Conservation (phyloP, 2,113 vertebrate genomes). For the Trogon melanurus region DNA sequence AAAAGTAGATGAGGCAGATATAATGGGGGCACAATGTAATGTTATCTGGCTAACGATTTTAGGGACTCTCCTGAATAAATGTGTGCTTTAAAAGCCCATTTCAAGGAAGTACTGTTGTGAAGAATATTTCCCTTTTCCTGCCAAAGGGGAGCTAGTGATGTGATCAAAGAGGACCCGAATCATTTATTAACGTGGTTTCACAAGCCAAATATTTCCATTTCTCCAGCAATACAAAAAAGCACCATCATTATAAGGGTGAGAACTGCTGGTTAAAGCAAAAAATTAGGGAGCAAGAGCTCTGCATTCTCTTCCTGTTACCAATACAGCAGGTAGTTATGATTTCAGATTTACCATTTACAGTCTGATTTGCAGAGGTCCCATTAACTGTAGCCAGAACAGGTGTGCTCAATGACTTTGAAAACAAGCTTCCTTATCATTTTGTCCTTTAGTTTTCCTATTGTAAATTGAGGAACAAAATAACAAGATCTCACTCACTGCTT, state of each 20-base stretch:
- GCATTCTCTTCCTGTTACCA: not conserved
- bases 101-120: not conserved
- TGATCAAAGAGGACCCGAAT: not conserved
- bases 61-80: not conserved
- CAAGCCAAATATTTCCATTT: not conserved
- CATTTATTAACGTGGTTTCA: not conserved
- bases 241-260: not conserved
- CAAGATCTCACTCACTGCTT: not conserved
- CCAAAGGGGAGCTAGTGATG: not conserved
- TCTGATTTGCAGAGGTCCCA: not conserved
- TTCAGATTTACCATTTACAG: not conserved
- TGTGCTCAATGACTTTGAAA: not conserved
- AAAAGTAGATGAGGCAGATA: constrained; percentile 24
- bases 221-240: not conserved
- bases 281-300: not conserved
- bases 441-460: not conserved
- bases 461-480: not conserved
- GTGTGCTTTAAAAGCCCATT: not conserved
- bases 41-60: constrained; percentile 2
- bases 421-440: not conserved
- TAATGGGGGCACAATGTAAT: constrained; percentile 15
- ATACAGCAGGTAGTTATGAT: not conserved
- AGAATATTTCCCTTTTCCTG: constrained; percentile 6
- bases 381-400: not conserved
- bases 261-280: constrained; percentile 6